Evolutionary conservation across 2,888 invertebrate genomes (phyloP).

Genomic region (Cyaniris semiargus): DNA sequence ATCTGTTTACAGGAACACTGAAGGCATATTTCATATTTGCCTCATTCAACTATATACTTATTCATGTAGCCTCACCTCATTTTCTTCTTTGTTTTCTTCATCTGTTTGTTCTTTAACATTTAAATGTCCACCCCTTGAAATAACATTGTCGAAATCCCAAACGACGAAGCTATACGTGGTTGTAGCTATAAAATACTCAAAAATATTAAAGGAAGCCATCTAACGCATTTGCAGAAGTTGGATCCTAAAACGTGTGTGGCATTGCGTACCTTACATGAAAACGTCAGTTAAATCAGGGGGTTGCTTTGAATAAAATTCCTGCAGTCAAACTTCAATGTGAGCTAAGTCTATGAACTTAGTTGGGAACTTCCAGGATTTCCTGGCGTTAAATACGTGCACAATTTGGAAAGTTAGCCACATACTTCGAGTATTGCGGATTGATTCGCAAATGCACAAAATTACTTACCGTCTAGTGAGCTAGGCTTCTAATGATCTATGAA

Average conservation of each 20-base stretch:
- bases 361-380: background rate
- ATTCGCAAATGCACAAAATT: constrained; percentile 1
- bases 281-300: background rate
- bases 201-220: constrained; percentile 1
- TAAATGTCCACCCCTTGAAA: constrained; percentile 64
- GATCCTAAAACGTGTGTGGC: background rate
- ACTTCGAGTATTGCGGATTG: constrained; percentile 8
- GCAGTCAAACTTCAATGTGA: background rate
- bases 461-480: constrained; percentile 12
- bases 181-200: constrained; percentile 73
- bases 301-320: background rate
- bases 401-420: constrained; percentile 12
- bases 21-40: no score
- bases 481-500: background rate
- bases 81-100: constrained; percentile 52
- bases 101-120: constrained; percentile 51
- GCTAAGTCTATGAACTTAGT: constrained; percentile 2
- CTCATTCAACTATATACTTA: no score
- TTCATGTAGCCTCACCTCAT: constrained; percentile 41
- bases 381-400: background rate
- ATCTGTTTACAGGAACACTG: no score
- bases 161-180: constrained; percentile 91
- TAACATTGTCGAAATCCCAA: constrained; percentile 85
- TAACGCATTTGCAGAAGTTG: background rate
- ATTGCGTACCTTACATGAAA: background rate